These are phyloP conservation scores for Sigmodon hispidus DNA, from an alignment of 2,113 vertebrate genomes.

Conservation along the genomic window DNA sequence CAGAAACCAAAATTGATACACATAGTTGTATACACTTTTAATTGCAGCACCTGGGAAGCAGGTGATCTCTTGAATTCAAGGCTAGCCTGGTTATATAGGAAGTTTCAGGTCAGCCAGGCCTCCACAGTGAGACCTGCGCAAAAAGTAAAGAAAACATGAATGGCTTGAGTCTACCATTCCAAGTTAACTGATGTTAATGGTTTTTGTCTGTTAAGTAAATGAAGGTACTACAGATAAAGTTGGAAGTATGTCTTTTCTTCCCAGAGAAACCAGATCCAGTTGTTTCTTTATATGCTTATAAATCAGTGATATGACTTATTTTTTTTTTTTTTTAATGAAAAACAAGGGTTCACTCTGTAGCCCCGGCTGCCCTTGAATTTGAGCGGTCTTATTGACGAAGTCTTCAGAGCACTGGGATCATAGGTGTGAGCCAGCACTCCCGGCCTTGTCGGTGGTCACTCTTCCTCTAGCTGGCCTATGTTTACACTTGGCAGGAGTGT, in stretches of 20 bases:
- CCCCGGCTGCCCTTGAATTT: background rate
- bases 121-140: background rate
- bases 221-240: background rate
- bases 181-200: background rate
- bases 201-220: conserved; percentile 1
- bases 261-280: background rate
- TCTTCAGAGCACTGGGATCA: background rate
- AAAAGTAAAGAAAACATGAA: background rate
- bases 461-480: background rate
- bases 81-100: background rate
- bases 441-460: background rate
- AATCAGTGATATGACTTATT: background rate
- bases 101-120: background rate
- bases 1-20: background rate
- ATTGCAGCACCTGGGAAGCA: background rate
- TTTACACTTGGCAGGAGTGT: accelerated
- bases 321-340: background rate
- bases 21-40: background rate
- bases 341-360: background rate
- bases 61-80: background rate
- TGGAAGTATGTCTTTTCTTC: background rate
- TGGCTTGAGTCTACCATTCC: background rate
- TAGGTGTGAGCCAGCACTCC: background rate
- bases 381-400: background rate
- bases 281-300: background rate